A percentile compares a stretch with the other conserved stretches of the same genome.
Conservation (phyloP, 35 echinoderm and acorn worm species). For the Hemicentrotus pulcherrimus region DNA sequence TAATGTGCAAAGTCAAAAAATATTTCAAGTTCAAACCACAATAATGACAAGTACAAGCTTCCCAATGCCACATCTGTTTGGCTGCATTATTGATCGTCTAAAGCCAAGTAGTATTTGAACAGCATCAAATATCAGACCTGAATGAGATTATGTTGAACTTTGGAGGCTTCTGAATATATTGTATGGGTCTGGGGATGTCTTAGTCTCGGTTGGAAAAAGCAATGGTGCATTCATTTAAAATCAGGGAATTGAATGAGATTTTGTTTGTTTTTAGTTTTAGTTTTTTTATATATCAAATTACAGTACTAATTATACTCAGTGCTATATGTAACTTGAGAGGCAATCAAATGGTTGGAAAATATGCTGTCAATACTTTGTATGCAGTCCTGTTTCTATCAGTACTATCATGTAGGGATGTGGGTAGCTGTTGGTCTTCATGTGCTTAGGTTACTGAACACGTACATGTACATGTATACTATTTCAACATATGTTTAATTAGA, state of each 20-base stretch:
- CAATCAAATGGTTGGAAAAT: not conserved
- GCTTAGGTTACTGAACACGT: not conserved
- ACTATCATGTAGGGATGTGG: too few relatives aligned
- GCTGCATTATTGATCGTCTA: not conserved
- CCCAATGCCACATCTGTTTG: too few relatives aligned
- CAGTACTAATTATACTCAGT: not conserved
- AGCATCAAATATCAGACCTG: not conserved
- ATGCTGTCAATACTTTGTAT: too few relatives aligned
- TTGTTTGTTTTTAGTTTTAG: too few relatives aligned
- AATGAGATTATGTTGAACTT: not conserved
- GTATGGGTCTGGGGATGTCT: not conserved
- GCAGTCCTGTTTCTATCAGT: too few relatives aligned
- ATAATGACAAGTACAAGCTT: not conserved
- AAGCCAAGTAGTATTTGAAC: not conserved
- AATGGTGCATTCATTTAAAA: not conserved
- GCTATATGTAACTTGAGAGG: not conserved
- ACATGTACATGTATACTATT: not conserved
- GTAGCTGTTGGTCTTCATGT: too few relatives aligned
- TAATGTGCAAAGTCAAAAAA: not conserved
- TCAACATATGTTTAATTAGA: too few relatives aligned
- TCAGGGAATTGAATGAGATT: not conserved
- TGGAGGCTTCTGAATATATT: not conserved
- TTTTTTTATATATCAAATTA: not conserved
- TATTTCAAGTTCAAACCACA: not conserved
- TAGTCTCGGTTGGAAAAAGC: not conserved